Evolutionary conservation across 2,113 vertebrate genomes (phyloP).

Genomic region (Casuarius casuarius): DNA sequence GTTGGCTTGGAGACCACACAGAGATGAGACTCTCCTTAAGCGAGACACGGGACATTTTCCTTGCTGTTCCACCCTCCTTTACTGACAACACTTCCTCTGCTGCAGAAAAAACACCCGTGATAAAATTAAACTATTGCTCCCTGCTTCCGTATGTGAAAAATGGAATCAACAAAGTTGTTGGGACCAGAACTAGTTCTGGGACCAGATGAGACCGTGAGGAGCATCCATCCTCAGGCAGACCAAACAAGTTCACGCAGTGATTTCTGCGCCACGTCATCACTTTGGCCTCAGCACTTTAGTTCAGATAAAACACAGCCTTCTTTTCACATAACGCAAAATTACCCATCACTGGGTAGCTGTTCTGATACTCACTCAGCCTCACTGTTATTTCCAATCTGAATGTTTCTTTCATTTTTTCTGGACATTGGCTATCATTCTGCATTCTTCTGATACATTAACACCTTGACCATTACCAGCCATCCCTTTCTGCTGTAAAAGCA

Average conservation of each 20-base stretch:
- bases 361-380: neutral
- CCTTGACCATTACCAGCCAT: neutral
- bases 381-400: neutral
- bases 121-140: too few species aligned
- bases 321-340: neutral
- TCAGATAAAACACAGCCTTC: neutral
- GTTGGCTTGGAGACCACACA: neutral
- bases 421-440: neutral
- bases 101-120: too few species aligned
- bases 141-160: neutral
- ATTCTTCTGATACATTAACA: neutral
- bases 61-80: too few species aligned
- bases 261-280: neutral
- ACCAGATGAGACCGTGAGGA: neutral
- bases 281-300: neutral
- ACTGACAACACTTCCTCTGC: too few species aligned
- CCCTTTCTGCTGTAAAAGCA: neutral
- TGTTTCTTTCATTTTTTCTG: neutral
- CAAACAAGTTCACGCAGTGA: neutral
- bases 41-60: neutral
- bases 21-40: neutral
- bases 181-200: neutral
- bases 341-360: neutral
- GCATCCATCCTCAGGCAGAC: fast-evolving
- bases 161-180: neutral